Conservation (phyloP, 2,888 invertebrate genomes). For the Leucoma salicis region DNA sequence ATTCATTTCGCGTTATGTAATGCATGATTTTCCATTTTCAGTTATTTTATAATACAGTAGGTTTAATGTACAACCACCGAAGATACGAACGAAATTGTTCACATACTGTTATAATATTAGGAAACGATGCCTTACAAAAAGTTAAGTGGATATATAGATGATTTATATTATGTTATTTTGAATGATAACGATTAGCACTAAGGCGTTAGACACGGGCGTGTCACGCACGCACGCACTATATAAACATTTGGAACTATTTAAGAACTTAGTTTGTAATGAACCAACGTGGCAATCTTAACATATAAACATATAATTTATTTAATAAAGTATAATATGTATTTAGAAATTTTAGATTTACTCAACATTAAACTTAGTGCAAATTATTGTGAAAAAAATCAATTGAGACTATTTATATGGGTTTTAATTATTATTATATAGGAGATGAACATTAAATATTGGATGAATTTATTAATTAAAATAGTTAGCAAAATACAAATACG, state of each 20-base stretch:
- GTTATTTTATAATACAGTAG: constrained; percentile 60
- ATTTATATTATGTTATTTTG: constrained; percentile 78
- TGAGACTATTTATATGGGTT: constrained; percentile 81
- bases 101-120: constrained; percentile 75
- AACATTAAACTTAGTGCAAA: constrained; percentile 81
- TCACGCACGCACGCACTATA: constrained; percentile 40
- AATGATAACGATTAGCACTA: constrained; percentile 75
- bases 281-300: constrained; percentile 78
- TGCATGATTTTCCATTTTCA: constrained; percentile 44
- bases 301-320: constrained; percentile 81
- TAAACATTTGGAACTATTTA: constrained; percentile 77
- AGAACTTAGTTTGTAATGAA: constrained; percentile 80
- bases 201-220: constrained; percentile 57
- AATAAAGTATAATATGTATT: constrained; percentile 79
- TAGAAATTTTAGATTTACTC: constrained; percentile 82
- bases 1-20: constrained; percentile 46
- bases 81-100: constrained; percentile 63
- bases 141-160: constrained; percentile 78
- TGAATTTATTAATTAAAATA: constrained; percentile 83
- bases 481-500: constrained; percentile 82
- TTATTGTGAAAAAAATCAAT: constrained; percentile 78
- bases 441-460: constrained; percentile 78
- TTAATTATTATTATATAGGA: constrained; percentile 81
- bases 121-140: constrained; percentile 78
- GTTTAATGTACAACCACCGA: constrained; percentile 76